A percentile compares a stretch with the other conserved stretches of the same genome.
Conservation (phyloP, 2,113 vertebrate genomes). For the Hypocryptadius cinnamomeus region DNA sequence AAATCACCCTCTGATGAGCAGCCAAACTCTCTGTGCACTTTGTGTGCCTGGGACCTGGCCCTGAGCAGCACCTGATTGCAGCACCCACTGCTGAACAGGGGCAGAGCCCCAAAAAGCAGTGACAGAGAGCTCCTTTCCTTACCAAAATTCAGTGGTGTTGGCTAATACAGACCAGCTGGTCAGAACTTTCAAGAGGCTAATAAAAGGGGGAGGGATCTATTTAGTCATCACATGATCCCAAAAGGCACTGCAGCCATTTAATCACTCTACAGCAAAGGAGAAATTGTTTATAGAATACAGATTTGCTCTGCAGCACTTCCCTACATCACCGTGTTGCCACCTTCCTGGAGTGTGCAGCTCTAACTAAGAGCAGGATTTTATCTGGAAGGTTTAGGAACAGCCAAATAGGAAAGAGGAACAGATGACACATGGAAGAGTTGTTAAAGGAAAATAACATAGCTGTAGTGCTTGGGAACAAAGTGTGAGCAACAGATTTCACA, state of each 20-base stretch:
- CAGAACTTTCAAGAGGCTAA: background rate
- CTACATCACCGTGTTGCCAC: accelerated
- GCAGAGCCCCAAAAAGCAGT: background rate
- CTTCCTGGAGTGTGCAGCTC: background rate
- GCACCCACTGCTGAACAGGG: background rate
- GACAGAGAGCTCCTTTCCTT: background rate
- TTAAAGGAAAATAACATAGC: background rate
- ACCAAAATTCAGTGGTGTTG: background rate
- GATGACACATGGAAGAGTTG: background rate
- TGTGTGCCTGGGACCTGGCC: background rate
- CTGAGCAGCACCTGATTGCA: background rate
- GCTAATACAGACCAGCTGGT: background rate
- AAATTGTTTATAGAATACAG: background rate
- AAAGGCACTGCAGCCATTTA: background rate
- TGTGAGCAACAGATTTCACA: background rate
- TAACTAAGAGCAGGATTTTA: background rate
- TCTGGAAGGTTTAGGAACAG: background rate
- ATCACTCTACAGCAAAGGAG: background rate
- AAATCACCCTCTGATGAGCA: background rate
- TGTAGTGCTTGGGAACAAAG: background rate
- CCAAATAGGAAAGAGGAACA: background rate
- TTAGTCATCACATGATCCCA: background rate
- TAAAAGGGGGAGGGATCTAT: background rate
- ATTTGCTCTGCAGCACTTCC: background rate
- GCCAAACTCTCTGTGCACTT: background rate